phyloP scores from a whole-genome alignment of 2,113 vertebrate genomes.

The Corythaeola cristata region DNA sequence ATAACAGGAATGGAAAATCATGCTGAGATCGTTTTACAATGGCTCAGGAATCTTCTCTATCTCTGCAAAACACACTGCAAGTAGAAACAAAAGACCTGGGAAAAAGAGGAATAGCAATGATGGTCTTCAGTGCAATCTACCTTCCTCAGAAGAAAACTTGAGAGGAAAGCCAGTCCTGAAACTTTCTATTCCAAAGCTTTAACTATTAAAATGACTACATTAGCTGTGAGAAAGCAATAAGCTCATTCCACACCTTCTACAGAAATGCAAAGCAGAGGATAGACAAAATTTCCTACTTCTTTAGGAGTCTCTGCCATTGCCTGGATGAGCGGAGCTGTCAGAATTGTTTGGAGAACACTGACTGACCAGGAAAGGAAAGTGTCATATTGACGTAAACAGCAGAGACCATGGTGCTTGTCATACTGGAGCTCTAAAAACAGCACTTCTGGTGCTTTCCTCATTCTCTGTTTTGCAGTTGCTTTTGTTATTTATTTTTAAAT shows the following conservation, averaged over 20 bases:
- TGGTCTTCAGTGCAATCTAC: background rate
- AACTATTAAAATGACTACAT: background rate
- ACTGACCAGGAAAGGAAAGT: background rate
- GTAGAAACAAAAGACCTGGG: background rate
- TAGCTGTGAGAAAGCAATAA: background rate
- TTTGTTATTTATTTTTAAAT: slow-evolving; percentile 36
- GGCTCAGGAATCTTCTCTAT: background rate
- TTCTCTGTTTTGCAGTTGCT: background rate
- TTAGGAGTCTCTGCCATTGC: background rate
- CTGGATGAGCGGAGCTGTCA: background rate
- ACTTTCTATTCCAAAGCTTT: background rate
- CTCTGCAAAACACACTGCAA: background rate
- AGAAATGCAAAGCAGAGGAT: background rate
- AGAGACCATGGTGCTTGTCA: background rate
- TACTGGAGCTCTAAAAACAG: background rate
- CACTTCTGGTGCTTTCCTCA: background rate
- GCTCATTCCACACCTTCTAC: background rate
- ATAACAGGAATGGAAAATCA: background rate
- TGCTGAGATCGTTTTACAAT: background rate
- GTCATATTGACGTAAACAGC: background rate
- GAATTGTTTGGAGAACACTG: background rate
- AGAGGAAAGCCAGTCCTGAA: background rate
- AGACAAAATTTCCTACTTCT: background rate
- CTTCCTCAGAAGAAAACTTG: background rate
- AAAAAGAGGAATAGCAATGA: background rate